phyloP scores from a whole-genome alignment of 2,797 vertebrate genomes.

The Enteromius treurensis region DNA sequence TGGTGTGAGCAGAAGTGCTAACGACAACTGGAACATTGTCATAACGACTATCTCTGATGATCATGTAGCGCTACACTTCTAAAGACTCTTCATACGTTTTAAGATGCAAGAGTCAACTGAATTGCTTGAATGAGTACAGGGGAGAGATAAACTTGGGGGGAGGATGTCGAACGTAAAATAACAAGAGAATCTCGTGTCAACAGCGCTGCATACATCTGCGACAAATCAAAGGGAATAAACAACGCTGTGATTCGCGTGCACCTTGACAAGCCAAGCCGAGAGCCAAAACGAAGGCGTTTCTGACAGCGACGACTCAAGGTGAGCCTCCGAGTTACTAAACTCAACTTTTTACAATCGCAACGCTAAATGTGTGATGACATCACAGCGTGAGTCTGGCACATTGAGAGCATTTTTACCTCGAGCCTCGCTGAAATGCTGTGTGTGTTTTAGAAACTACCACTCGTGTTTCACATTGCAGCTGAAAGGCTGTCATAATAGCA shows the following conservation, averaged over 20 bases:
- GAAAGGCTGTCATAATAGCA: conserved; percentile 55
- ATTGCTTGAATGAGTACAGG: conserved; percentile 43
- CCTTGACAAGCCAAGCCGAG: conserved; percentile 55
- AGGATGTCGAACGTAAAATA: conserved; percentile 49
- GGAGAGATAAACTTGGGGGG: conserved; percentile 9
- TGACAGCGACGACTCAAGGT: conserved; percentile 61
- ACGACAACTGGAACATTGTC: conserved; percentile 52
- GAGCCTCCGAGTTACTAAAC: conserved; percentile 59
- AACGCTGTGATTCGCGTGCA: conserved; percentile 59
- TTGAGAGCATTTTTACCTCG: conserved; percentile 51
- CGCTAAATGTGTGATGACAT: conserved; percentile 59
- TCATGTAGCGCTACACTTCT: conserved; percentile 51
- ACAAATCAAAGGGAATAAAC: conserved; percentile 65
- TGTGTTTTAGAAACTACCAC: conserved; percentile 26
- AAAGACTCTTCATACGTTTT: conserved; percentile 46
- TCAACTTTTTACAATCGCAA: conserved; percentile 56
- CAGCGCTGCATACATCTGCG: conserved; percentile 55
- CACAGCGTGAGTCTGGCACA: conserved; percentile 51
- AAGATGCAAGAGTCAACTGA: conserved; percentile 58
- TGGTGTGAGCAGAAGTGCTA: conserved; percentile 43
- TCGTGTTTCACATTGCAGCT: conserved; percentile 54
- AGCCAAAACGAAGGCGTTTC: conserved; percentile 49
- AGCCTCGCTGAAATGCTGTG: conserved; percentile 39
- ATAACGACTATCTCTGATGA: conserved; percentile 57
- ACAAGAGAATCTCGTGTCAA: conserved; percentile 62